Evolutionary conservation across 2,888 invertebrate genomes (phyloP), one percentile per base, ranked within the genome.

Genomic region (Nemotelus nigrinus): DNA sequence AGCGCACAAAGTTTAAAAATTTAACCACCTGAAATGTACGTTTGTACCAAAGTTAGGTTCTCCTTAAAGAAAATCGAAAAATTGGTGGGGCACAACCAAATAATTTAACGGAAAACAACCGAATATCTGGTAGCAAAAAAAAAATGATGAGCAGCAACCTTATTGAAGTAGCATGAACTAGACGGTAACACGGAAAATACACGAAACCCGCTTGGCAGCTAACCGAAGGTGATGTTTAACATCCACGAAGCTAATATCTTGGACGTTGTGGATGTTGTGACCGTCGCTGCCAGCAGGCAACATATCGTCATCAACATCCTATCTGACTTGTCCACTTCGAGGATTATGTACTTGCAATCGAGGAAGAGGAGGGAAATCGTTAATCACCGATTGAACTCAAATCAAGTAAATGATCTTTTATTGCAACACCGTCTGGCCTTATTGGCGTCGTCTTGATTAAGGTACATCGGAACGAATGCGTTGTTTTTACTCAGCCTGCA

Each of bases 381-480:
- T 74, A 74, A 74, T 74, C 74, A 48, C 74, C 74, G 63, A 74
- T 74, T 74, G 74, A 74, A 74, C 74, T 74, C 74, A 63, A 74
- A 74, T 63, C 74, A 74, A 74, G 74, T 63, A 63, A 74, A 74
- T 74, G 74, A 74, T 74, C 74, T 74, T 74, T 74, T 74, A 74
- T 74, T 74, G 74, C 74, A 74, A 63, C 74, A 74, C 74, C 63
- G 74, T 74, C 74, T 74, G 74, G 74, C 63, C 74, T 74, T 44
- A 48, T 63, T 60, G 74, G 74, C 74, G 74, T 74, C 74, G 74
- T 43, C 63, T 60, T 72, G 72, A 72, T 72, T 60, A 74, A 74
- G 74, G 74, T 74, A 50, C 74, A 74, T 58, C 48, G 48, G 63
- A 74, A 57, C 48, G 74, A 47, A 7, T 63, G 50, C 5, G 39